These are phyloP conservation scores for Hozukius guyotensis DNA, from an alignment of 2,797 vertebrate species.

Conservation along the genomic window DNA sequence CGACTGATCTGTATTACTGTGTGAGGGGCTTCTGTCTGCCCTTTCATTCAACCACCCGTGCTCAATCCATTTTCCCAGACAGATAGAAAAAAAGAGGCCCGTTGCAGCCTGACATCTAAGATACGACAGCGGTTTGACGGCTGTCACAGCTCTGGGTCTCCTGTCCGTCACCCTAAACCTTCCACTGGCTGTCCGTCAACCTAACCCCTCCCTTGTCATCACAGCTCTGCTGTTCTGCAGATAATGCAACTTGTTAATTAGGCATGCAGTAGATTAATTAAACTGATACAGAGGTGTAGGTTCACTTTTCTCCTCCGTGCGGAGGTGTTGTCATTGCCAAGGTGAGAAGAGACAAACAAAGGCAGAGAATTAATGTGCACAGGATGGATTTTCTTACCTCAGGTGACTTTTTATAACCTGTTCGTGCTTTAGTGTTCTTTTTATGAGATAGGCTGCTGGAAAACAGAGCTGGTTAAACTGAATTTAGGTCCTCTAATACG, in stretches of 20 bases:
- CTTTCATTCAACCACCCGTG: constrained; percentile 35
- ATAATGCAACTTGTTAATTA: constrained; percentile 79
- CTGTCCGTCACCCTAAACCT: constrained; percentile 48
- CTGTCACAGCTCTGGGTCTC: constrained; percentile 51
- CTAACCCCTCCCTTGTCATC: constrained; percentile 42
- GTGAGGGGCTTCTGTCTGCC: constrained; percentile 19
- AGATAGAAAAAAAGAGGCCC: neutral
- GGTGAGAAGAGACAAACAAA: constrained; percentile 67
- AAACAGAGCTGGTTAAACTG: constrained; percentile 12
- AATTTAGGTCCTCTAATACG: neutral
- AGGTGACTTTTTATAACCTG: constrained; percentile 17
- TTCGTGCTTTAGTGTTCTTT: constrained; percentile 11
- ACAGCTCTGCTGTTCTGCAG: constrained; percentile 36
- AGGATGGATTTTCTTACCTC: constrained; percentile 28
- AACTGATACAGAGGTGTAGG: constrained; percentile 65
- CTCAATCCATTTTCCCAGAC: constrained; percentile 41
- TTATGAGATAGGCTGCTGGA: constrained; percentile 9
- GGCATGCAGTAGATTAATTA: constrained; percentile 79
- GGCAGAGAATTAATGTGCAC: constrained; percentile 36
- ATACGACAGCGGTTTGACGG: constrained; percentile 37
- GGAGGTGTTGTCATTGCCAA: constrained; percentile 65
- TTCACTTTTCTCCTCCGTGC: constrained; percentile 38
- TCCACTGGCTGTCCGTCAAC: constrained; percentile 52
- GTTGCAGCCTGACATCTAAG: constrained; percentile 37
- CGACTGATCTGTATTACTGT: constrained; percentile 31